Conservation (phyloP, 2,113 vertebrate species). For the Phycodurus eques region DNA sequence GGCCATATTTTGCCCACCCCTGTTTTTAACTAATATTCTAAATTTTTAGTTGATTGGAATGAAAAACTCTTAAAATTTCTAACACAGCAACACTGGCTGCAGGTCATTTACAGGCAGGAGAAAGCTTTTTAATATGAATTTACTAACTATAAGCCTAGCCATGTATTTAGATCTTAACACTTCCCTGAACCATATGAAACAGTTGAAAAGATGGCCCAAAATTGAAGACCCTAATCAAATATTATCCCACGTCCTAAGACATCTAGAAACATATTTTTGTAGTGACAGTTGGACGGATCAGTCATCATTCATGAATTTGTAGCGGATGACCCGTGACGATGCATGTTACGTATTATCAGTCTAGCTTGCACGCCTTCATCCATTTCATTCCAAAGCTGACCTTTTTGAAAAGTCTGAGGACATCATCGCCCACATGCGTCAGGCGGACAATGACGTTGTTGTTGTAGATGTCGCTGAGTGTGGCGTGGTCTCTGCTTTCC, state of each 20-base stretch:
- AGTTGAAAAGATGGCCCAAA: not conserved
- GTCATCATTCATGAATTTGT: conserved; percentile 1
- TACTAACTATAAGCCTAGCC: too few species aligned
- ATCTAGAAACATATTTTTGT: conserved; percentile 11
- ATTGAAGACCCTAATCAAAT: not conserved
- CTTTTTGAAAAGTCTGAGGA: conserved; percentile 99
- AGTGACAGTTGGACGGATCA: conserved; percentile 13
- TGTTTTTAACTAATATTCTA: not conserved
- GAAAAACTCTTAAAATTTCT: too few species aligned
- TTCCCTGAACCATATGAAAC: too few species aligned
- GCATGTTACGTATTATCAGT: conserved; percentile 12
- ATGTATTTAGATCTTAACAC: too few species aligned
- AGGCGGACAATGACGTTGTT: conserved; percentile 97
- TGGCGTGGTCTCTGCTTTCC: conserved; percentile 95
- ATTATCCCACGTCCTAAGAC: not conserved
- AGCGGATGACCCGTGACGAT: conserved; percentile 14
- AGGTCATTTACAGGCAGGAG: too few species aligned
- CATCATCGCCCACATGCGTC: conserved; percentile 95
- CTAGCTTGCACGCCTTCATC: conserved; percentile 22
- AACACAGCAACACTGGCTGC: too few species aligned
- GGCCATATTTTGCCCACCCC: too few species aligned
- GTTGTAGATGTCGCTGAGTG: conserved; percentile 95
- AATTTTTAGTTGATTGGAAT: too few species aligned
- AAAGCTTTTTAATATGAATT: too few species aligned
- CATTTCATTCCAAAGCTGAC: conserved; percentile 68